These are phyloP conservation scores for Embiotoca jacksoni DNA, from an alignment of 2,113 vertebrate genomes.

Conservation along the genomic window DNA sequence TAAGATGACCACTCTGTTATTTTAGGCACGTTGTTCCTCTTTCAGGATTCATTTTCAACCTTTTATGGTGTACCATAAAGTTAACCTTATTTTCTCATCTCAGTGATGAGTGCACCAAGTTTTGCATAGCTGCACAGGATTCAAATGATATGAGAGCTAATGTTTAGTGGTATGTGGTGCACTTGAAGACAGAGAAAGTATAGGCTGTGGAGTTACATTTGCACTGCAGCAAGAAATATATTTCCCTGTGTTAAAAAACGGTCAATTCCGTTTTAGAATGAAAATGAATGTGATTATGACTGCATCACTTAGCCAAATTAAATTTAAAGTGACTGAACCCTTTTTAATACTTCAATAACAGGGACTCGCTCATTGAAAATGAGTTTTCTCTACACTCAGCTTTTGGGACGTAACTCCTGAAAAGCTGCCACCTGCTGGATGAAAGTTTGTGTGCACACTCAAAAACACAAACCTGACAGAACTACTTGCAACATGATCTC, in stretches of 20 bases:
- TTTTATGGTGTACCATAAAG: constrained; percentile 60
- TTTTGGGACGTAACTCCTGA: not conserved
- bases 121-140: constrained; percentile 9
- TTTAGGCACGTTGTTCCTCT: constrained; percentile 70
- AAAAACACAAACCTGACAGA: not conserved
- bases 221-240: not conserved
- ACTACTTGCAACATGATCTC: not conserved
- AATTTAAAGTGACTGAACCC: not conserved
- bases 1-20: constrained; percentile 62
- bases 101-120: constrained; percentile 13
- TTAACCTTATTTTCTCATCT: constrained; percentile 44
- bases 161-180: constrained; percentile 20
- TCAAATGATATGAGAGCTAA: constrained; percentile 6
- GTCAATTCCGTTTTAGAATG: not conserved
- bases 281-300: not conserved
- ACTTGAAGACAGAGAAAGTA: constrained; percentile 12
- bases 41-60: constrained; percentile 57
- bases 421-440: constrained; percentile 71
- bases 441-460: not conserved
- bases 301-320: not conserved
- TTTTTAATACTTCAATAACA: not conserved
- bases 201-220: not conserved
- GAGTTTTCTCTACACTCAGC: constrained; percentile 5
- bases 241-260: constrained; percentile 15
- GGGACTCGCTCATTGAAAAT: not conserved